Conservation (phyloP, 2,113 vertebrate genomes). For the Eupsittula cactorum region DNA sequence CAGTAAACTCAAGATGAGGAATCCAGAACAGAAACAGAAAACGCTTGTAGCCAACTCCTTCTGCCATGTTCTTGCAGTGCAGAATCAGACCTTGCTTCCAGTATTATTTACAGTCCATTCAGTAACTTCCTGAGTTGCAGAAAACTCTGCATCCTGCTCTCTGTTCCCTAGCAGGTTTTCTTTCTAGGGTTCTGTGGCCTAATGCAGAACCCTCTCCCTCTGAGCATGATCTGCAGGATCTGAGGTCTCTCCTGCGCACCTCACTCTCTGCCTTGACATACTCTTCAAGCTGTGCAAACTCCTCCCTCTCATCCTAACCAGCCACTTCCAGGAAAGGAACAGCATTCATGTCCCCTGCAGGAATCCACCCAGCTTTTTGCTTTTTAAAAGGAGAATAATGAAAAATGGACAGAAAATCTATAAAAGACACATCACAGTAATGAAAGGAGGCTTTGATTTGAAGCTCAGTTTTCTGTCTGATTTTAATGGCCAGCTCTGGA, state of each 20-base stretch:
- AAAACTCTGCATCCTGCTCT: background rate
- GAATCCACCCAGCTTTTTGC: background rate
- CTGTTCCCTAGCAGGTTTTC: background rate
- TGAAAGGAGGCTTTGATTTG: background rate
- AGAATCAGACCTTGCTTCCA: background rate
- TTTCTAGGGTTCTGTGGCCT: background rate
- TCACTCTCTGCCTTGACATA: background rate
- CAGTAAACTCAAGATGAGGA: background rate
- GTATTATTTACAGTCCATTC: background rate
- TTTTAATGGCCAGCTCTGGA: background rate
- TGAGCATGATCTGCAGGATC: background rate
- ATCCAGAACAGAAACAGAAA: background rate
- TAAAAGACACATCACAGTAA: background rate
- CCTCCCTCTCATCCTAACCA: background rate
- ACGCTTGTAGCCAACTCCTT: background rate
- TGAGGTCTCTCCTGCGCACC: background rate
- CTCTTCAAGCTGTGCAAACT: background rate
- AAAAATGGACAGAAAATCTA: background rate
- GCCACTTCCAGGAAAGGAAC: background rate
- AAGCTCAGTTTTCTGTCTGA: background rate
- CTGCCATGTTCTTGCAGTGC: rapidly evolving
- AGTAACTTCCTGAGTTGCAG: background rate
- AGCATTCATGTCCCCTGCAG: background rate
- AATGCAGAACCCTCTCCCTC: background rate
- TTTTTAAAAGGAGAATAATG: background rate